Evolutionary conservation across 2,888 invertebrate genomes (phyloP).

Genomic region (Crematogaster levior): DNA sequence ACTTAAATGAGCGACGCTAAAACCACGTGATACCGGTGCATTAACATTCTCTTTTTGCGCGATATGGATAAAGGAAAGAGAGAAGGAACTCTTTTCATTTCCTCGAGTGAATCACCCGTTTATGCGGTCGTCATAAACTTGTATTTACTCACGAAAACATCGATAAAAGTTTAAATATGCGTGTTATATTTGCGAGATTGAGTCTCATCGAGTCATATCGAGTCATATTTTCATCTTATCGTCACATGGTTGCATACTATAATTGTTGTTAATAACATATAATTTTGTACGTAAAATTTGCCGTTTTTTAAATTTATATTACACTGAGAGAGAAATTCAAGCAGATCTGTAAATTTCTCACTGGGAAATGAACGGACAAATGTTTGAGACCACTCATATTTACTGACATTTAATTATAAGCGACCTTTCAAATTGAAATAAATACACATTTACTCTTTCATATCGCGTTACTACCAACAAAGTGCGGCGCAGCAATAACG

Average conservation of each 20-base stretch:
- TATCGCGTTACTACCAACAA: constrained; percentile 15
- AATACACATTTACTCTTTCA: constrained; percentile 24
- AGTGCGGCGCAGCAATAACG: constrained; percentile 43
- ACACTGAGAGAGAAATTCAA: background rate
- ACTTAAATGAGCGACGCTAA: constrained; percentile 62
- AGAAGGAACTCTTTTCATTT: background rate
- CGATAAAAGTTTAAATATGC: background rate
- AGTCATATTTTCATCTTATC: background rate
- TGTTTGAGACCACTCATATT: background rate
- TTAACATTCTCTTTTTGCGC: constrained; percentile 26
- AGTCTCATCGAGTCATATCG: background rate
- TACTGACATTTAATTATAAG: constrained; percentile 25
- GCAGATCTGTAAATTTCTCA: background rate
- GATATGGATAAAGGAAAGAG: background rate
- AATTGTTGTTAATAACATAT: background rate
- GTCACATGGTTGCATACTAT: background rate
- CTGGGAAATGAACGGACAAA: background rate
- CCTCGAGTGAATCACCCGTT: background rate
- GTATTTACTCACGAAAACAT: background rate
- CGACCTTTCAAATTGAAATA: background rate
- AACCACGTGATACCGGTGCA: constrained; percentile 31
- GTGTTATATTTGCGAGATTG: background rate
- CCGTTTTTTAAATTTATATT: background rate
- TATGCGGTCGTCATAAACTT: background rate
- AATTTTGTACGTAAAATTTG: background rate